Evolutionary conservation across 1,140 invertebrate genomes (phyloP), one percentile per base, ranked within the genome.

Genomic region (Drosophila ogumai): DNA sequence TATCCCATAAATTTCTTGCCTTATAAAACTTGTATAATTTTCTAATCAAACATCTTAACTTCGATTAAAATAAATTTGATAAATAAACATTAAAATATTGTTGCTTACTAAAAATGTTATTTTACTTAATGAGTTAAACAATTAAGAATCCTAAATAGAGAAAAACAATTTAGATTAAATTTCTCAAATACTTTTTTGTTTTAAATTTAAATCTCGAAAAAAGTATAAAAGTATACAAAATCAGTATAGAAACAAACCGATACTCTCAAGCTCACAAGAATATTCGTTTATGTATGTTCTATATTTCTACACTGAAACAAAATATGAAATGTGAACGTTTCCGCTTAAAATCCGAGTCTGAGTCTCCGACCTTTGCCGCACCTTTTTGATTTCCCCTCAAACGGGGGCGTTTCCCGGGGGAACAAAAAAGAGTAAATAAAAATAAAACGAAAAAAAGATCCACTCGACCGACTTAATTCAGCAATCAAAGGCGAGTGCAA

Each of bases 391-490:
- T 25, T 59, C 19, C 41, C 57, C 28, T 22, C 10, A 3, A 5
- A 25, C 8, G 52, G 40, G n/a, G 47, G 47, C 59, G 49, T 47
- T 63, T 36, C 50, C 28, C 40, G 17, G 28, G 40, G 34, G 19
- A 28, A 25, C 19, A 31, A 47, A 47, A 31, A 31, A 50, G 28
- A 12, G 47, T 31, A 50, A 50, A 50, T 31, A 50, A 40, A 57
- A 25, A 31, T 31, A 31, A 5, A 1, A 17, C 17, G 8, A 5
- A 25, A n/a, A 40, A 61, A 13, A 34, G 31, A 67, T 34, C 17
- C 43, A 56, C 34, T 36, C 49, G 52, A 65, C 52, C 55, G 55
- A 76, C 58, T 84, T 84, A 76, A 84, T 84, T 80, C 81, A 77
- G 66, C 58, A 84, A 73, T 76, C 65, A 73, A 68, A 63, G 46